Base-by-base conservation (phyloP, 2,797 vertebrate genomes). In the Threskiornis aethiopicus region DNA sequence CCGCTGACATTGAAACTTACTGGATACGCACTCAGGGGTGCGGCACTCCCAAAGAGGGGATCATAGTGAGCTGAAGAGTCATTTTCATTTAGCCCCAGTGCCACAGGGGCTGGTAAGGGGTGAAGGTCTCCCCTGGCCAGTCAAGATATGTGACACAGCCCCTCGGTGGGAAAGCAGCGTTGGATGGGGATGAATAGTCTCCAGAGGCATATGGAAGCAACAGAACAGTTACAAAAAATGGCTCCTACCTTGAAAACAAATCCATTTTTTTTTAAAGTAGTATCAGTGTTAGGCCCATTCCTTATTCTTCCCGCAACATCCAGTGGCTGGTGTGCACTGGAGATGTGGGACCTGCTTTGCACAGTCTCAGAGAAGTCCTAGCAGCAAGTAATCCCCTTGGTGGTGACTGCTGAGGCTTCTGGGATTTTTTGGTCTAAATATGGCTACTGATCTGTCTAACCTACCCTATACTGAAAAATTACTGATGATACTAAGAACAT, bases 161-260 rank as follows among this genome's bases (percentile, higher is more conserved):
- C 8, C 25, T 57, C 4, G 3, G 16, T 5, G 37, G 28, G 28
- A 44, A 58, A 70, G 35, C 39, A 16, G 75, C 6, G 1, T 21
- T 0, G 0, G 16, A 35, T 4, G 3, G 19, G 14, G 6, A 37
- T 28, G 13, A 10, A 44, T 35, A 42, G 8, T 8, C 12, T 73
- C 57, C 11, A 39, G 51, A 49, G 29, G 11, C 7, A 26, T 5
- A 66, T 0, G 3, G 33, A 91, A 70, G 24, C 18, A 66, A 51
- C 4, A 72, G 13, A 6, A 59, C 15, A 78, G 14, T 25, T 33
- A 52, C 0, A 6, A 79, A 61, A 67, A n/a, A 15, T 21, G 6
- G 5, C 5, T 72, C 15, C 5, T 33, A 26, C 33, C 35, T 66
- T 65, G 16, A 66, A 66, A 67, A 52, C 11, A 21, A 49, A 70